A percentile compares a stretch with the other conserved stretches of the same genome.
phyloP scores from a whole-genome alignment of 2,113 vertebrate species.

The Ammospiza nelsoni region DNA sequence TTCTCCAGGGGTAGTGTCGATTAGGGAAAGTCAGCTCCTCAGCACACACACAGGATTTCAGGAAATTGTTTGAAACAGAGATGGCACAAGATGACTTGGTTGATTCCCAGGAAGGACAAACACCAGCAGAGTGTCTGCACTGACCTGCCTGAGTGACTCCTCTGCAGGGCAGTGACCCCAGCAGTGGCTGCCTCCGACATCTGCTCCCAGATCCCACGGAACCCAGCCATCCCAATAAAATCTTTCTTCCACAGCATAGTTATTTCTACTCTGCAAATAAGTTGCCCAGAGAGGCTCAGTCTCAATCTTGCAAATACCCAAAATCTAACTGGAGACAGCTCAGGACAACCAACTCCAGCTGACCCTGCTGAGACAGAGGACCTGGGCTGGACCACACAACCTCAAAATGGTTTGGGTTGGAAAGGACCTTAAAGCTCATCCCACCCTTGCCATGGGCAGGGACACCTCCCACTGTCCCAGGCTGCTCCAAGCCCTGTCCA shows the following conservation, averaged over 20 bases:
- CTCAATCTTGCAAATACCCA: background rate
- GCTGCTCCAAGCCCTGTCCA: background rate
- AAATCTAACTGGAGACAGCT: background rate
- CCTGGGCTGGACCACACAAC: too few species aligned
- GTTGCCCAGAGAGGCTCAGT: background rate
- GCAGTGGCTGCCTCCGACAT: rapidly evolving
- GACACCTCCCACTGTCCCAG: background rate
- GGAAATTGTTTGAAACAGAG: background rate
- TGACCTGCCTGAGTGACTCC: rapidly evolving
- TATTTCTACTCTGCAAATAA: background rate
- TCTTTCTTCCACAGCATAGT: background rate
- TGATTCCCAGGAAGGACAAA: background rate
- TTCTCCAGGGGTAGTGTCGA: background rate
- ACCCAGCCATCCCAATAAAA: background rate
- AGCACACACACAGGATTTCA: background rate
- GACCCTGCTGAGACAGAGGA: background rate
- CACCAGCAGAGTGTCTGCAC: rapidly evolving
- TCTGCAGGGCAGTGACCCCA: rapidly evolving
- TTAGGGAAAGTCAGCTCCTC: background rate
- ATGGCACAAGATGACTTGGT: background rate
- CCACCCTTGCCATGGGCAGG: background rate
- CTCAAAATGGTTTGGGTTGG: too few species aligned
- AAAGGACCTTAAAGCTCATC: background rate
- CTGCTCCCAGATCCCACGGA: rapidly evolving
- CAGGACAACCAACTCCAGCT: background rate